Evolutionary conservation across 64 coral and sea anemone genomes (phyloP).

Genomic region (Orbicella faveolata): DNA sequence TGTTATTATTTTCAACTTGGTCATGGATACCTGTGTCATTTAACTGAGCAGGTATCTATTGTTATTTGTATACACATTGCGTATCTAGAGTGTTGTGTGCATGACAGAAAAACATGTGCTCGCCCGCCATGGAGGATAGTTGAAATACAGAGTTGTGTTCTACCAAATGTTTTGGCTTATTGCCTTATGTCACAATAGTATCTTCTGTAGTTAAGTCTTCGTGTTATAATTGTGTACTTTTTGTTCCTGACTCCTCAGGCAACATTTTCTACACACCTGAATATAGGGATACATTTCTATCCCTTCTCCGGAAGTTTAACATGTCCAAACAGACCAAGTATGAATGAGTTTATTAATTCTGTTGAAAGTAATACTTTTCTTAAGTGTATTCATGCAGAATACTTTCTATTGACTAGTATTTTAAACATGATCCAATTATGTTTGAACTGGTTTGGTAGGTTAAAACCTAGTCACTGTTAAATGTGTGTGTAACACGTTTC

Average conservation of each 20-base stretch:
- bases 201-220: not conserved
- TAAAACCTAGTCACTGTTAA: not conserved
- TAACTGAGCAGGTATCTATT: not conserved
- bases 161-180: too few relatives aligned
- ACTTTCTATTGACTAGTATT: too few relatives aligned
- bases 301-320: constrained; percentile 82
- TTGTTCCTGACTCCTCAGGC: constrained; percentile 34
- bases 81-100: too few relatives aligned
- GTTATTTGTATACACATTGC: too few relatives aligned
- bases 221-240: not conserved
- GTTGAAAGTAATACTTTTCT: not conserved
- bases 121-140: too few relatives aligned
- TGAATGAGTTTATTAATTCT: not conserved
- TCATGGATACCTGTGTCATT: not conserved
- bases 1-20: not conserved
- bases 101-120: too few relatives aligned
- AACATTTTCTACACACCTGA: constrained; percentile 94
- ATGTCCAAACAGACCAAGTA: constrained; percentile 91
- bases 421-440: too few relatives aligned
- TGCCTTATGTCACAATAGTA: too few relatives aligned
- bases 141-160: too few relatives aligned
- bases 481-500: not conserved
- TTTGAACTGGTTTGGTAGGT: not conserved
- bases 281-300: constrained; percentile 90
- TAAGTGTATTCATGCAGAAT: too few relatives aligned